These are phyloP conservation scores for Entomobrya multifasciata DNA, from an alignment of 2,888 invertebrate genomes.

Conservation along the genomic window DNA sequence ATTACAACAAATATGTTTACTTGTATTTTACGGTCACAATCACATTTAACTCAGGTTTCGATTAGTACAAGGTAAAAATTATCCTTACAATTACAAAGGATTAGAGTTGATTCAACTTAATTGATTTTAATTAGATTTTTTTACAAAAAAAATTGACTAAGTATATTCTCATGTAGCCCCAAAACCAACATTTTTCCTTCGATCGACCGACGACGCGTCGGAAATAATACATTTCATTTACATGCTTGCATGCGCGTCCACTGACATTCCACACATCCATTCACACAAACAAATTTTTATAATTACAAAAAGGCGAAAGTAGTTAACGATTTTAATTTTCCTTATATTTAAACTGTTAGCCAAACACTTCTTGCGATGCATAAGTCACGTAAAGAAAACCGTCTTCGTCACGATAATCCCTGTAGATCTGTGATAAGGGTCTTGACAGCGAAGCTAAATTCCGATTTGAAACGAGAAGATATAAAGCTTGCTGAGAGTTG, in stretches of 20 bases:
- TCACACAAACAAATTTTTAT: no score
- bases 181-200: not conserved
- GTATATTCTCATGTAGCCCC: not conserved
- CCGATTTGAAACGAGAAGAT: conserved; percentile 90
- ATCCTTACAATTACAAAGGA: not conserved
- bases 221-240: no score
- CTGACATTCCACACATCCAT: no score
- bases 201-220: no score
- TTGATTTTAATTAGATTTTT: not conserved
- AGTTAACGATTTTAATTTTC: no score
- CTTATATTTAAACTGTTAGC: conserved; percentile 81
- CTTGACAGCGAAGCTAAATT: conserved; percentile 91
- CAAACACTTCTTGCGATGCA: conserved; percentile 94
- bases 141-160: conserved; percentile 4
- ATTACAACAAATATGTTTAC: no score
- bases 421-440: conserved; percentile 91
- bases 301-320: no score
- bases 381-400: conserved; percentile 94
- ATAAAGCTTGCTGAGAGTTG: conserved; percentile 88
- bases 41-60: not conserved
- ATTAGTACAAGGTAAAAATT: not conserved
- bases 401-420: conserved; percentile 88
- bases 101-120: not conserved
- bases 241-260: no score
- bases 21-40: not conserved